Base-by-base conservation (phyloP, 2,888 invertebrate species). In the Hydrotaea diabolus region DNA sequence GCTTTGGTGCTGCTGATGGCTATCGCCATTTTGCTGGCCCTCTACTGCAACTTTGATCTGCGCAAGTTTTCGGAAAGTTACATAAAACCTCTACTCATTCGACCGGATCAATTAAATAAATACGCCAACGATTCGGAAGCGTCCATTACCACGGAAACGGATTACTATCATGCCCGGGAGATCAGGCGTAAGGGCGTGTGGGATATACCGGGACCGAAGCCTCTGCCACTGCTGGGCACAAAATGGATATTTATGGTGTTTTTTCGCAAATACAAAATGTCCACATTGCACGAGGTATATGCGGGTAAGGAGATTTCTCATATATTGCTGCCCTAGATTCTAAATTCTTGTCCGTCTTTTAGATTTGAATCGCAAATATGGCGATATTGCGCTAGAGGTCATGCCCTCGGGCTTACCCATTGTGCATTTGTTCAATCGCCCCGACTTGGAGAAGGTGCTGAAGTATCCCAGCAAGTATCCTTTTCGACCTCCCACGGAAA, bases 401-500 rank as follows among this genome's bases (percentile, higher is more conserved):
- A 95, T 95, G 69, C 93, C 96, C 49, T 95, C 95, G 89, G 95
- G 95, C 87, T 93, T 94, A 82, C 95, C 95, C 46, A 94, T 97
- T 73, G 94, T 97, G 62, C 96, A 95, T 86, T 93, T 97, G 74
- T 95, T 95, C 36, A 95, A 95, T 74, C 93, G 94, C 46, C 92
- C 92, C 0, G 96, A 96, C 86, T 95, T 97, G 86, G 96, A 97
- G 89, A 94, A 94, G 39, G 95, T 97, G 17, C 93, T 97, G n/a
- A 94, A 94, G 87, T 94, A 95, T 83, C 94, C 95, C 13, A 95
- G 96, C 85, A 95, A 95, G 90, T 95, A 95, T 88, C 97, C 97
- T 0, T 94, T 96, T 88, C 94, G 97, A 19, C 97, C 97, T 13
- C 96, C 96, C 43, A 96, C 96, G 0, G 96, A 96, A 92, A 96